These are phyloP conservation scores for Engystomops pustulosus DNA, from an alignment of 2,113 vertebrate species.

Conservation along the genomic window DNA sequence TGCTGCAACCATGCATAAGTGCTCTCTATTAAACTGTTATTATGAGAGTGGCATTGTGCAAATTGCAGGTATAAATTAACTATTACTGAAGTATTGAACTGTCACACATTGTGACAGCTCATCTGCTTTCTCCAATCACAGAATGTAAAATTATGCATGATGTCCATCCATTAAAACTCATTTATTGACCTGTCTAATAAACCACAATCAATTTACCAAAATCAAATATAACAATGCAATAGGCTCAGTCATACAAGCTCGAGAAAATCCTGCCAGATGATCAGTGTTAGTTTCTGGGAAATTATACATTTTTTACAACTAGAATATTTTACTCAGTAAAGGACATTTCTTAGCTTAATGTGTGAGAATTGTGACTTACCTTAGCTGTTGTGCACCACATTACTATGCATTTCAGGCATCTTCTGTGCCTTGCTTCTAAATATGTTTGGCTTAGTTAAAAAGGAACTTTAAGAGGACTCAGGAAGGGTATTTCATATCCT, in stretches of 20 bases:
- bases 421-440: no score
- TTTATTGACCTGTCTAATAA: conserved; percentile 9
- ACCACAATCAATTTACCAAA: not conserved
- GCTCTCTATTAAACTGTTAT: not conserved
- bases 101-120: not conserved
- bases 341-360: no score
- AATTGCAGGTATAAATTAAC: not conserved
- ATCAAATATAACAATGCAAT: not conserved
- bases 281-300: not conserved
- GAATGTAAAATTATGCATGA: not conserved
- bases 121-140: not conserved
- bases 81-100: not conserved
- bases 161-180: not conserved
- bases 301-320: not conserved
- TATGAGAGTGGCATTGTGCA: not conserved
- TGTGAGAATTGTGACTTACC: no score
- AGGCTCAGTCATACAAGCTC: not conserved
- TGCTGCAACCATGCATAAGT: not conserved
- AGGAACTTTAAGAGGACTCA: no score
- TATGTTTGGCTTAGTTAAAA: no score
- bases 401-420: no score
- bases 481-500: no score
- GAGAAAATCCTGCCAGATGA: not conserved
- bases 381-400: no score
- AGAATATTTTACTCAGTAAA: not conserved